Percentiles rank a stretch among this genome's conserved stretches.
These are phyloP conservation scores for Pseudotriccus pelzelni DNA, from an alignment of 2,797 vertebrate genomes.

Conservation along the genomic window DNA sequence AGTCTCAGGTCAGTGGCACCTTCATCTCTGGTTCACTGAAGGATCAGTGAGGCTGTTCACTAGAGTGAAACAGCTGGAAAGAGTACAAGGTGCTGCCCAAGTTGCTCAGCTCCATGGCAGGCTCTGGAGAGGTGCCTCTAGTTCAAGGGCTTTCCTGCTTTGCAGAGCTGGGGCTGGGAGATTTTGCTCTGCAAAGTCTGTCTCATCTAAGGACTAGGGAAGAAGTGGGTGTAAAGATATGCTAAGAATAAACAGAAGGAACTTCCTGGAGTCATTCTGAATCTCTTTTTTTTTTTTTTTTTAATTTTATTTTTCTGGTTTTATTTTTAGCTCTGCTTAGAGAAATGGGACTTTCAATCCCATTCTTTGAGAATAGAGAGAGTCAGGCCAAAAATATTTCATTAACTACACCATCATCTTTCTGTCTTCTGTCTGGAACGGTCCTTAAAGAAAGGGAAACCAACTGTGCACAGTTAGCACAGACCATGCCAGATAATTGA, in stretches of 20 bases:
- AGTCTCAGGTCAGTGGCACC: neutral
- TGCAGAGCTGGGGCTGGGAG: neutral
- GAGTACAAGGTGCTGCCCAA: neutral
- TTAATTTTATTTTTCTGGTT: neutral
- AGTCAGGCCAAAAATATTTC: neutral
- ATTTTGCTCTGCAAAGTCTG: neutral
- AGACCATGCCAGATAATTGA: neutral
- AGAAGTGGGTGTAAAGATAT: neutral
- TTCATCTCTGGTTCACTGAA: neutral
- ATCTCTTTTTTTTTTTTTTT: neutral
- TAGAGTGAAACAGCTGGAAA: neutral
- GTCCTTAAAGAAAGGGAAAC: neutral
- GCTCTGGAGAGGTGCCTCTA: neutral
- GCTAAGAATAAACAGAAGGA: neutral
- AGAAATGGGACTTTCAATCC: neutral
- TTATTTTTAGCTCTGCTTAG: constrained; percentile 18
- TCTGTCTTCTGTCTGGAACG: neutral
- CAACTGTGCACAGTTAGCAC: constrained; percentile 5
- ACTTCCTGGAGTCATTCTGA: neutral
- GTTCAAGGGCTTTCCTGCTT: neutral
- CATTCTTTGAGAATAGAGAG: constrained; percentile 18
- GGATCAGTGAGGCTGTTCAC: neutral
- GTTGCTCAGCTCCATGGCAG: neutral
- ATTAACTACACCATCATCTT: neutral
- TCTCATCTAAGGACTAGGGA: neutral